Percentiles rank a stretch among this genome's conserved stretches.
These are phyloP conservation scores for Drosophila littoralis DNA, from an alignment of 1,140 invertebrate genomes.

Conservation along the genomic window DNA sequence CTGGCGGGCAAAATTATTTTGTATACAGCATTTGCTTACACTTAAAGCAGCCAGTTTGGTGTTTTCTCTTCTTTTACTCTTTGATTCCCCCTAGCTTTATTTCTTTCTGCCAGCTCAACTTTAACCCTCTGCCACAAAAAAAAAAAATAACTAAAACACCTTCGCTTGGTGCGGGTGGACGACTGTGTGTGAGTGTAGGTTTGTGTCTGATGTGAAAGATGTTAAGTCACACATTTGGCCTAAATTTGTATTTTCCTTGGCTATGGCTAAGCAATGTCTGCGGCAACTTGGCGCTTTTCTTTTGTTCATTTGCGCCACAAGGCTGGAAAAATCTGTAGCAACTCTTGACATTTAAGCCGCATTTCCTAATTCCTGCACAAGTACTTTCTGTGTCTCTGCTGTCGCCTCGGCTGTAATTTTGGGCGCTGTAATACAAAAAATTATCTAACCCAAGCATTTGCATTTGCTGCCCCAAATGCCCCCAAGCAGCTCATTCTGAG, in stretches of 20 bases:
- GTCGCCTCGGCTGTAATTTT: conserved; percentile 43
- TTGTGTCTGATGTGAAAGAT: conserved; percentile 70
- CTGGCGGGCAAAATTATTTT: conserved; percentile 66
- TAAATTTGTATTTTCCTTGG: conserved; percentile 77
- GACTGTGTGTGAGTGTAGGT: conserved; percentile 28
- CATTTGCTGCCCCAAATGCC: conserved; percentile 62
- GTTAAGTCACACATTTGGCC: conserved; percentile 83
- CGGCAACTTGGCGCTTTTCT: conserved; percentile 52
- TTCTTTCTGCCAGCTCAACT: conserved; percentile 65
- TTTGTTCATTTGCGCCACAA: conserved; percentile 78
- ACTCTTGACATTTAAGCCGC: conserved; percentile 77
- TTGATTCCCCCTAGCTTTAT: conserved; percentile 45
- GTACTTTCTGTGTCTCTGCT: conserved; percentile 67
- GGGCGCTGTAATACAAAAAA: conserved; percentile 40
- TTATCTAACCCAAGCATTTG: conserved; percentile 66
- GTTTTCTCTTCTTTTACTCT: conserved; percentile 41
- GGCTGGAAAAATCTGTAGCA: conserved; percentile 71
- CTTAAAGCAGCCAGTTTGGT: conserved; percentile 54
- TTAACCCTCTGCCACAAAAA: conserved; percentile 79
- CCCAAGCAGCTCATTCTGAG: conserved; percentile 55
- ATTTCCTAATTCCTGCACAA: conserved; percentile 73
- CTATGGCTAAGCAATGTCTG: conserved; percentile 25
- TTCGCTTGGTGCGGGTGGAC: conserved; percentile 40
- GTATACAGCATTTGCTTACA: conserved; percentile 72
- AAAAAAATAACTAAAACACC: conserved; percentile 59